phyloP scores from a whole-genome alignment of 2,113 vertebrate genomes.

The Craseonycteris thonglongyai region DNA sequence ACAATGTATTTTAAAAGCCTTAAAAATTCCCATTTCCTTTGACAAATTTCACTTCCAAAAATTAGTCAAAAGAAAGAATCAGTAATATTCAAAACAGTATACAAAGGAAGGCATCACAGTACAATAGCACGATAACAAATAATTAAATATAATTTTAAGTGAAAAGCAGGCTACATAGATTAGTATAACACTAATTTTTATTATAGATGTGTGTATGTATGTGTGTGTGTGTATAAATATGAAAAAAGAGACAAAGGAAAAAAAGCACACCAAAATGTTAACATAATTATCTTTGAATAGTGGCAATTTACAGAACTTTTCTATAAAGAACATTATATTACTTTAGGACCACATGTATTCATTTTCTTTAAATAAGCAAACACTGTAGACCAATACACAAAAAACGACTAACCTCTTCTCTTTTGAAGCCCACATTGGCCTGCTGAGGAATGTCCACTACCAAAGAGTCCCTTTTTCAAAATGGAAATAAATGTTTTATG shows the following conservation, averaged over 20 bases:
- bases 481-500: conserved; percentile 49
- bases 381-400: not conserved
- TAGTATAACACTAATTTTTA: not conserved
- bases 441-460: conserved; percentile 66
- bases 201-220: not conserved
- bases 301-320: not conserved
- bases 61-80: not conserved
- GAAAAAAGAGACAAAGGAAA: not conserved
- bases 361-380: not conserved
- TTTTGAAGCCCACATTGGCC: conserved; percentile 77
- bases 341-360: not conserved
- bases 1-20: not conserved
- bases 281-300: not conserved
- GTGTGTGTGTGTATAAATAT: not conserved
- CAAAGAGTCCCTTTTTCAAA: conserved; percentile 73
- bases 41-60: conserved; percentile 23
- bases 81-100: not conserved
- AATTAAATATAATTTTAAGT: not conserved
- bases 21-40: not conserved
- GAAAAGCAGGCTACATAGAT: not conserved
- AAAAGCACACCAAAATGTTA: not conserved
- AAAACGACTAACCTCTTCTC: conserved; percentile 74
- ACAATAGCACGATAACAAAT: not conserved
- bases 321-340: not conserved
- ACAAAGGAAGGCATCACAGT: not conserved